Conservation (phyloP, 2,888 invertebrate genomes). For the Lithophane semibrunnea region DNA sequence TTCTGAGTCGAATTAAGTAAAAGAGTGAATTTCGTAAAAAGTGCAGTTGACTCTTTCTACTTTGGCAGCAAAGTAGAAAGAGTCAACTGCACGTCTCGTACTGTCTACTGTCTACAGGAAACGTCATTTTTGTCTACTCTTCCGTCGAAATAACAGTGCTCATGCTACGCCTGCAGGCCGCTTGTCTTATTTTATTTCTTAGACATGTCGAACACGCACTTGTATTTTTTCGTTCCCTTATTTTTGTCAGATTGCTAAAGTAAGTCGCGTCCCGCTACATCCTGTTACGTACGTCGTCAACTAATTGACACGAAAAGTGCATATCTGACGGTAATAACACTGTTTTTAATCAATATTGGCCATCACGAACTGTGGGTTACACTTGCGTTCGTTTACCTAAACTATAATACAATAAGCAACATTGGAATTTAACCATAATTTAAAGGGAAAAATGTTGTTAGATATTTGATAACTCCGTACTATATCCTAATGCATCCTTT, state of each 20-base stretch:
- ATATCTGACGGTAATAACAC: conserved; percentile 39
- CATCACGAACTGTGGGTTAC: conserved; percentile 36
- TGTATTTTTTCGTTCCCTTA: no score
- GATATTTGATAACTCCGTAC: background rate
- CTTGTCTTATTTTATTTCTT: no score
- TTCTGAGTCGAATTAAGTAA: no score
- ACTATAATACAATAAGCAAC: background rate
- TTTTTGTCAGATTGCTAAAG: background rate
- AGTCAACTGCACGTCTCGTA: no score
- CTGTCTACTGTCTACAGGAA: no score
- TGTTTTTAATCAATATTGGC: conserved; percentile 57
- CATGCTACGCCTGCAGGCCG: no score
- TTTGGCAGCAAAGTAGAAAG: no score
- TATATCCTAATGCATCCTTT: background rate
- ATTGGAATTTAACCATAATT: background rate
- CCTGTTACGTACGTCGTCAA: background rate
- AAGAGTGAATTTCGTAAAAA: no score
- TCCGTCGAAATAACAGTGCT: no score
- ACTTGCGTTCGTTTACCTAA: conserved; percentile 4
- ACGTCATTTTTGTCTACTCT: no score
- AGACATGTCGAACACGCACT: no score
- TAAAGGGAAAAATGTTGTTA: background rate
- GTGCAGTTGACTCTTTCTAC: no score
- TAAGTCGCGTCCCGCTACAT: conserved; percentile 34
- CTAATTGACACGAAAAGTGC: conserved; percentile 55